These are phyloP conservation scores for Tricholauxania praeusta DNA, from an alignment of 2,888 invertebrate species.

Conservation along the genomic window DNA sequence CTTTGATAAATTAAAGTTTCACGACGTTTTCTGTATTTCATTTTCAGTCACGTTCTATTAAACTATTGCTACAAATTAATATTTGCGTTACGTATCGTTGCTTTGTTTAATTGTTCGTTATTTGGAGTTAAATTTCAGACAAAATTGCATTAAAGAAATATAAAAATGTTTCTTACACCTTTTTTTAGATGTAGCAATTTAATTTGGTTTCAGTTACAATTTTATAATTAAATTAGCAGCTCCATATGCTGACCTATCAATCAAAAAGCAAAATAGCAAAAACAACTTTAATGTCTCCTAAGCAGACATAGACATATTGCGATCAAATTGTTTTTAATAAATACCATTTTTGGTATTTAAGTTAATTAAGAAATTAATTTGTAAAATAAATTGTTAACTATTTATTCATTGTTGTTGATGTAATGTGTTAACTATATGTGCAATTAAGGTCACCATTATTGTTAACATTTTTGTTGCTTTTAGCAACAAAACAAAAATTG, in stretches of 20 bases:
- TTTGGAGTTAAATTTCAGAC: not conserved
- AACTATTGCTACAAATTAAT: slow-evolving; percentile 44
- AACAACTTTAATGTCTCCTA: not conserved
- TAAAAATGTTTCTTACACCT: too few species aligned
- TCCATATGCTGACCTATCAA: too few species aligned
- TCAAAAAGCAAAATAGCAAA: not conserved
- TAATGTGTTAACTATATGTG: too few species aligned
- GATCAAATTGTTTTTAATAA: slow-evolving; percentile 20
- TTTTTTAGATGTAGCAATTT: too few species aligned
- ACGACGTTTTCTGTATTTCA: not conserved
- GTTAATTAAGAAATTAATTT: slow-evolving; percentile 38
- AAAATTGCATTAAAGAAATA: too few species aligned
- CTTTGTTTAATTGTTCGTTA: slow-evolving; percentile 43
- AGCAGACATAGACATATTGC: not conserved
- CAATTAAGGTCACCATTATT: too few species aligned
- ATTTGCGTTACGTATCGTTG: slow-evolving; percentile 48
- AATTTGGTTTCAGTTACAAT: too few species aligned
- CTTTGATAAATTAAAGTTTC: too few species aligned
- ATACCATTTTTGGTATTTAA: slow-evolving; percentile 33
- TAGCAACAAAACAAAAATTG: too few species aligned
- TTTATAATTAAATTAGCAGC: too few species aligned
- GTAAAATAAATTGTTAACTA: not conserved
- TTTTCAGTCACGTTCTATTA: slow-evolving; percentile 35
- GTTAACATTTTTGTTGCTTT: too few species aligned
- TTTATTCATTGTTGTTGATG: too few species aligned